These are phyloP conservation scores for Bedellia somnulentella DNA, from an alignment of 2,888 invertebrate genomes.

Conservation along the genomic window DNA sequence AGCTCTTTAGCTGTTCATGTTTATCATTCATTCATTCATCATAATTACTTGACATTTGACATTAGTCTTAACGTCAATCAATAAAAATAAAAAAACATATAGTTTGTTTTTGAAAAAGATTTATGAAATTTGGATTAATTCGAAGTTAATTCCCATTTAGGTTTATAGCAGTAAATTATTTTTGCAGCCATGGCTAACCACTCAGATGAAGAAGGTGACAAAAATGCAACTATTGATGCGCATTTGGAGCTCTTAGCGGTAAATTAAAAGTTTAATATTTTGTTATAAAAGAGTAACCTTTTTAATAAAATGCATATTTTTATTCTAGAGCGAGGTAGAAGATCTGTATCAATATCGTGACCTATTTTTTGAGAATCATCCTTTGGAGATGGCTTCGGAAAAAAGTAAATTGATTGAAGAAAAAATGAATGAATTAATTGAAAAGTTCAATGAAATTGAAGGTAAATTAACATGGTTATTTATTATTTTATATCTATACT, in stretches of 20 bases:
- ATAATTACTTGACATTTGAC: no score
- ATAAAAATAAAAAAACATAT: no score
- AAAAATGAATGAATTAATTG: conserved; percentile 62
- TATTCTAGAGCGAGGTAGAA: conserved; percentile 66
- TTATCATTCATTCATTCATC: no score
- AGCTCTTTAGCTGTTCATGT: no score
- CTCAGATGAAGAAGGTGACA: conserved; percentile 23
- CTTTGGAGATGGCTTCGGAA: conserved; percentile 67
- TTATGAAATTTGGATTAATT: no score
- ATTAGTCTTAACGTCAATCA: no score
- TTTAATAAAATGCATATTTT: no score
- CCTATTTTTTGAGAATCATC: conserved; percentile 76
- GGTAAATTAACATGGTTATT: conserved; percentile 28
- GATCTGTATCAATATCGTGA: conserved; percentile 71
- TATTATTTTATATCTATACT: not conserved
- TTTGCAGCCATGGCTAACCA: conserved; percentile 27
- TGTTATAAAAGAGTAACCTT: no score
- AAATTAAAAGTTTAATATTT: conserved; percentile 9
- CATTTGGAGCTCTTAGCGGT: conserved; percentile 31
- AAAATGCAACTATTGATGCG: conserved; percentile 26
- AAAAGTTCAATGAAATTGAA: conserved; percentile 67
- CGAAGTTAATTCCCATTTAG: no score
- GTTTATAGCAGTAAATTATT: no score
- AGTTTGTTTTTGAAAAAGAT: no score
- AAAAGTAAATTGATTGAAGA: conserved; percentile 67